These are phyloP conservation scores for Trichonephila inaurata DNA, from an alignment of 1,140 invertebrate species.

Conservation along the genomic window DNA sequence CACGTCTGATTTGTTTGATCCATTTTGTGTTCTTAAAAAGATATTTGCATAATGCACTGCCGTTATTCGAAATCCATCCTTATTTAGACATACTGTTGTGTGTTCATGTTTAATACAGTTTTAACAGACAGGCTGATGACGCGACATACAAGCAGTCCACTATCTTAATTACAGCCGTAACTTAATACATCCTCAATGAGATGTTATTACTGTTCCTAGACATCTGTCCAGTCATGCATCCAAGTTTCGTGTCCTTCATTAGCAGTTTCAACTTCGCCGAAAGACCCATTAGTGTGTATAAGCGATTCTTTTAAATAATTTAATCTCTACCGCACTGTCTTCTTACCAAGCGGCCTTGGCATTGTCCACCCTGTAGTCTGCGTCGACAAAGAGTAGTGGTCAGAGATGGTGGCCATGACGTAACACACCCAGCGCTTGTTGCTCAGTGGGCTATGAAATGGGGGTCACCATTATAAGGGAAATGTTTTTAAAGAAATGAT, in stretches of 20 bases:
- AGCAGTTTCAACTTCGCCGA: neutral
- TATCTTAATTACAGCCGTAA: neutral
- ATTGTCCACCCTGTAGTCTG: neutral
- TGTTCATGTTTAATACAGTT: too few species aligned
- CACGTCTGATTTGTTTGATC: too few species aligned
- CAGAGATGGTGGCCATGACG: neutral
- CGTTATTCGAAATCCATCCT: too few species aligned
- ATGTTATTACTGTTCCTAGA: neutral
- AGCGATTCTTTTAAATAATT: constrained; percentile 22
- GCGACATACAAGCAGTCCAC: neutral
- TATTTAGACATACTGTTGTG: too few species aligned
- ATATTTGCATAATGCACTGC: too few species aligned
- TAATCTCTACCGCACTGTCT: neutral
- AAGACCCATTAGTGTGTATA: neutral
- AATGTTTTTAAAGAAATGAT: neutral
- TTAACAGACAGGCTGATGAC: too few species aligned
- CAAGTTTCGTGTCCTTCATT: constrained; percentile 45
- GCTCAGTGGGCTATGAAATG: constrained; percentile 55
- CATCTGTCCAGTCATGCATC: constrained; percentile 35
- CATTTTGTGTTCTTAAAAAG: too few species aligned
- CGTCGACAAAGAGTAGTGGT: neutral
- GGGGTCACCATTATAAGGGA: constrained; percentile 24
- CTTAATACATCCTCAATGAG: neutral
- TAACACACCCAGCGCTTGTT: constrained; percentile 13
- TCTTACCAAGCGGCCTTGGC: constrained; percentile 35